Base-by-base conservation (phyloP, 2,113 vertebrate species). In the Emydocephalus ijimae region DNA sequence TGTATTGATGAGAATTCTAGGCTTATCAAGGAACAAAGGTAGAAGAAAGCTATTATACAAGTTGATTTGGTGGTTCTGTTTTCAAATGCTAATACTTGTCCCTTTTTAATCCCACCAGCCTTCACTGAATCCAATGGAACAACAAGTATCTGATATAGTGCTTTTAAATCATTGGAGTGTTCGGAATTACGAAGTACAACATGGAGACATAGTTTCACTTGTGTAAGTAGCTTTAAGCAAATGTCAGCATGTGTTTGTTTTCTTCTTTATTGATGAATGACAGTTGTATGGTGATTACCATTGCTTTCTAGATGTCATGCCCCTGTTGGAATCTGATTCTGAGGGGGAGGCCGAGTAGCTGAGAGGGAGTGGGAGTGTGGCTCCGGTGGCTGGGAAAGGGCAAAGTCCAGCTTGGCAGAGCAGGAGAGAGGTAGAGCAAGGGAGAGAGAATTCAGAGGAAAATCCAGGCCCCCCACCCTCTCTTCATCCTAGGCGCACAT, bases 91-190 rank as follows among this genome's bases (percentile, higher is more conserved):
- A 0, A 39, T 14, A 45, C 14, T 15, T 85, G 8, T 34, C 93
- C 0, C 11, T 5, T 24, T 88, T 6, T 34, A 89, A 74, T 88
- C 85, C 93, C 94, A 91, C 61, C 85, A 98, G 98, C 98, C 98
- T 93, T 98, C 97, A 90, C 96, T 98, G 96, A 98, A 98, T 96
- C 98, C 98, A 64, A 97, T 96, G 2, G 92, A 85, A 64, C 97
- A 96, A 94, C 94, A 97, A 21, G 91, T 96, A 12, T 98, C 97
- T 89, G 98, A 98, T 95, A 93, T 98, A 57, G 98, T 98, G 10
- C 98, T 98, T 81, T 95, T 98, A 95, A 98, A 98, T 94, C 98
- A 98, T 56, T 98, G 98, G 98, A 98, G 97, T 93, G 95, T 98
- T 93, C 97, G 98, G 91, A 98, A 98, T 96, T 98, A 98, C 5